Percentiles rank a stretch among this genome's conserved stretches.
Evolutionary conservation across 2,888 invertebrate species (phyloP).

Genomic region (Gymnocheta viridis): DNA sequence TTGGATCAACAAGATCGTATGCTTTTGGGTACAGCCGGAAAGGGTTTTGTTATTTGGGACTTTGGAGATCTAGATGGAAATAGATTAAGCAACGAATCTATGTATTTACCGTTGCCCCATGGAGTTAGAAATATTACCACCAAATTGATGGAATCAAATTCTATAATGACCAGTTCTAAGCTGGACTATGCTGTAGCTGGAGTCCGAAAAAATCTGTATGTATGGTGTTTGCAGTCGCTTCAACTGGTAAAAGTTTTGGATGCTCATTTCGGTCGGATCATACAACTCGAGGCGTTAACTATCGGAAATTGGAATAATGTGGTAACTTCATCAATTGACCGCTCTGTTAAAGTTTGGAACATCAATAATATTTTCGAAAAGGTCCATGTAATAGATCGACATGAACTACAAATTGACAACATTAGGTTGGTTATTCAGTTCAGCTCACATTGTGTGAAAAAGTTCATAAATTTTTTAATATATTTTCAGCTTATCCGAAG

Average conservation of each 20-base stretch:
- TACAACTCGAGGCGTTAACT: slow-evolving; percentile 93
- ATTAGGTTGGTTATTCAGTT: slow-evolving; percentile 86
- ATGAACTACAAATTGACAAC: slow-evolving; percentile 96
- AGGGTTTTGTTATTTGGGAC: slow-evolving; percentile 93
- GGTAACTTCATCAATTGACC: slow-evolving; percentile 98
- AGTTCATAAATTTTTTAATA: neutral
- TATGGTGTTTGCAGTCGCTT: slow-evolving; percentile 93
- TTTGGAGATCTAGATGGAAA: slow-evolving; percentile 83
- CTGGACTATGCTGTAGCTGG: slow-evolving; percentile 97
- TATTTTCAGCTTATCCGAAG: slow-evolving; percentile 86
- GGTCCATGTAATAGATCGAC: slow-evolving; percentile 96
- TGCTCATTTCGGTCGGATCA: slow-evolving; percentile 98
- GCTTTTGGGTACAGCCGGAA: slow-evolving; percentile 91
- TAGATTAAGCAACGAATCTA: slow-evolving; percentile 83
- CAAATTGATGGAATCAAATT: slow-evolving; percentile 94
- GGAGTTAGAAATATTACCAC: slow-evolving; percentile 96
- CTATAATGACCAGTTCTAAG: slow-evolving; percentile 94
- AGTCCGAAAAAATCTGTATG: slow-evolving; percentile 96
- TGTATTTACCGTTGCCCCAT: slow-evolving; percentile 89
- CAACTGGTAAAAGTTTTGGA: slow-evolving; percentile 95
- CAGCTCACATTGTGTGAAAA: neutral
- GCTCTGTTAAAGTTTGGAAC: slow-evolving; percentile 98
- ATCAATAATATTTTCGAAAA: slow-evolving; percentile 99
- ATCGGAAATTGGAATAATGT: slow-evolving; percentile 96
- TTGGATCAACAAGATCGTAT: slow-evolving; percentile 91